Percentiles rank a stretch among this genome's conserved stretches.
Evolutionary conservation across 2,797 vertebrate species (phyloP).

Genomic region (Helarctos malayanus): DNA sequence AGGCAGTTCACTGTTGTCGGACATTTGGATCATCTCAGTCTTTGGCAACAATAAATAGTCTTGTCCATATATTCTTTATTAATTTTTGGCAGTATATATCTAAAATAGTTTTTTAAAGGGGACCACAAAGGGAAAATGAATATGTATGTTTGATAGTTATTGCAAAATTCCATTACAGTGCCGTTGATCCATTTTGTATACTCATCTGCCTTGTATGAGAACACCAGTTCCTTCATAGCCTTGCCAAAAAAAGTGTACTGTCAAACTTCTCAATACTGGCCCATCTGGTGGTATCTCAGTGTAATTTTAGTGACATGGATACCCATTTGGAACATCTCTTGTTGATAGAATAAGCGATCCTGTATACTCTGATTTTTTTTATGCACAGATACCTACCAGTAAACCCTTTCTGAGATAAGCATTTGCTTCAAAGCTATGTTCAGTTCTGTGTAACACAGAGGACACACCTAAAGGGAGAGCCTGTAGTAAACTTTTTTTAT

Average conservation of each 20-base stretch:
- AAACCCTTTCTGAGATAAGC: neutral
- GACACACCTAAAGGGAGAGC: neutral
- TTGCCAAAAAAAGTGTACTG: neutral
- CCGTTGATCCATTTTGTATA: neutral
- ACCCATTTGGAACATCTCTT: neutral
- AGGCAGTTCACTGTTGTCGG: neutral
- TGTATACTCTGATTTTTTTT: neutral
- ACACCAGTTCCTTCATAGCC: neutral
- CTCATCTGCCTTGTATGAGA: neutral
- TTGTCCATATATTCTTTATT: neutral
- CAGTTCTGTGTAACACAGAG: neutral
- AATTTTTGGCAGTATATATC: constrained; percentile 12
- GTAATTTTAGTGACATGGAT: neutral
- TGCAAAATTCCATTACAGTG: constrained; percentile 21
- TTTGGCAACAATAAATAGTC: neutral
- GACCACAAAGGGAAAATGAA: constrained; percentile 4
- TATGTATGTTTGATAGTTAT: constrained; percentile 16
- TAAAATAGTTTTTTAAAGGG: constrained; percentile 7
- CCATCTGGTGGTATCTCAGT: neutral
- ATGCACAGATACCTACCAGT: neutral
- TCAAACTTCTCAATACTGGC: neutral
- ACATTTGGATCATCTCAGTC: constrained; percentile 62
- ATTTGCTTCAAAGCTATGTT: neutral
- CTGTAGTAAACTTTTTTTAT: neutral
- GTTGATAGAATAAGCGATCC: neutral